These are phyloP conservation scores for Teleogryllus oceanicus DNA, from an alignment of 2,888 invertebrate genomes.

Conservation along the genomic window DNA sequence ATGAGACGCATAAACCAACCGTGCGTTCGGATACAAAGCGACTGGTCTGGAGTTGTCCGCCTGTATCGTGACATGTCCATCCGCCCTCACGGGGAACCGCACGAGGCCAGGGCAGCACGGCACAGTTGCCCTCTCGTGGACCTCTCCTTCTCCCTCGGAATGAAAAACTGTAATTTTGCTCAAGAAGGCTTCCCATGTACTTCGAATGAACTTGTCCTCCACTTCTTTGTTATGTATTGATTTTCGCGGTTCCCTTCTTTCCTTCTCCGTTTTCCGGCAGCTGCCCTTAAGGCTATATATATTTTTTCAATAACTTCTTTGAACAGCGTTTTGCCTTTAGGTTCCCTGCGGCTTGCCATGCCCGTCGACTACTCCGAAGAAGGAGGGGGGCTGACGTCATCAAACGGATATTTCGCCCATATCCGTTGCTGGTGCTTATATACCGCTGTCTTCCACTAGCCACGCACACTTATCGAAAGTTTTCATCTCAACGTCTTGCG, in stretches of 20 bases:
- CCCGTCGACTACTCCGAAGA: neutral
- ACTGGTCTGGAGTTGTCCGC: neutral
- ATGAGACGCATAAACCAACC: neutral
- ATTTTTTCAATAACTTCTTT: slow-evolving; percentile 18
- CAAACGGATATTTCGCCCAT: no score
- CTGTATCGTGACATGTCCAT: neutral
- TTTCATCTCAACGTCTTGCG: no score
- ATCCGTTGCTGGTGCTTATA: no score
- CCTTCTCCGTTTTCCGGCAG: slow-evolving; percentile 18
- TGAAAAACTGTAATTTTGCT: slow-evolving; percentile 23
- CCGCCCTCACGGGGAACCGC: neutral
- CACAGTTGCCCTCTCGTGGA: neutral
- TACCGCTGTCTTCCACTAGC: no score
- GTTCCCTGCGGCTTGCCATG: slow-evolving; percentile 4
- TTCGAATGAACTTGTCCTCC: slow-evolving; percentile 12
- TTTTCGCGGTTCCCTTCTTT: neutral
- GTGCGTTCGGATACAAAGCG: neutral
- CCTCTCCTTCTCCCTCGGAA: neutral
- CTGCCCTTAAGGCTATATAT: slow-evolving; percentile 18
- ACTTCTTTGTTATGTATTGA: slow-evolving; percentile 18
- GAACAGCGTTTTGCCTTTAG: neutral
- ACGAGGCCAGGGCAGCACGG: neutral
- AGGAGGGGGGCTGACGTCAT: neutral
- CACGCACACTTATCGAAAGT: no score
- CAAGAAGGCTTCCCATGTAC: slow-evolving; percentile 12